Evolutionary conservation across 2,113 vertebrate genomes (phyloP).

Genomic region (Typhlomys cinereus): DNA sequence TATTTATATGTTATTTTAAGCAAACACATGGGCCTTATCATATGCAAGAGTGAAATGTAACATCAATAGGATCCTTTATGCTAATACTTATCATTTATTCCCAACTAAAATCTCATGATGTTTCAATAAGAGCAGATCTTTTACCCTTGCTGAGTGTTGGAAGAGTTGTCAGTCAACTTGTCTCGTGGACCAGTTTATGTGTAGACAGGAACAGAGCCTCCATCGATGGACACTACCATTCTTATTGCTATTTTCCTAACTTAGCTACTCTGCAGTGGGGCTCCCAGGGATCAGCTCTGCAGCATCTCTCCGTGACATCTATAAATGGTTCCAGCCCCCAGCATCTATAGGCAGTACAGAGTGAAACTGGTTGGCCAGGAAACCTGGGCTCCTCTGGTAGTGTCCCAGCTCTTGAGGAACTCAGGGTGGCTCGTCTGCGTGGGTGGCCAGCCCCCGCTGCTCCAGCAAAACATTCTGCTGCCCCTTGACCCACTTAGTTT

Average conservation of each 20-base stretch:
- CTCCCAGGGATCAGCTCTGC: background rate
- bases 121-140: background rate
- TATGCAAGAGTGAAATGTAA: background rate
- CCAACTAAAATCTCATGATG: background rate
- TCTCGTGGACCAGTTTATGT: background rate
- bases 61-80: background rate
- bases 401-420: rapidly evolving
- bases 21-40: background rate
- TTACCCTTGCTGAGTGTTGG: background rate
- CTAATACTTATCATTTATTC: background rate
- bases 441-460: background rate
- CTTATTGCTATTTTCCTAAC: background rate
- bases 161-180: background rate
- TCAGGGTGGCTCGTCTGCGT: rapidly evolving
- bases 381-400: rapidly evolving
- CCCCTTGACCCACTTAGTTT: background rate
- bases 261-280: background rate
- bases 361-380: background rate
- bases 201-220: background rate
- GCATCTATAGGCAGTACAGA: background rate
- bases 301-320: background rate
- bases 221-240: background rate
- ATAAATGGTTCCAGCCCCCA: background rate
- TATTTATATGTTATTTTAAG: background rate
- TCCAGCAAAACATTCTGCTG: background rate